Conservation (phyloP, 2,888 invertebrate genomes). For the Herminia tarsipennalis region DNA sequence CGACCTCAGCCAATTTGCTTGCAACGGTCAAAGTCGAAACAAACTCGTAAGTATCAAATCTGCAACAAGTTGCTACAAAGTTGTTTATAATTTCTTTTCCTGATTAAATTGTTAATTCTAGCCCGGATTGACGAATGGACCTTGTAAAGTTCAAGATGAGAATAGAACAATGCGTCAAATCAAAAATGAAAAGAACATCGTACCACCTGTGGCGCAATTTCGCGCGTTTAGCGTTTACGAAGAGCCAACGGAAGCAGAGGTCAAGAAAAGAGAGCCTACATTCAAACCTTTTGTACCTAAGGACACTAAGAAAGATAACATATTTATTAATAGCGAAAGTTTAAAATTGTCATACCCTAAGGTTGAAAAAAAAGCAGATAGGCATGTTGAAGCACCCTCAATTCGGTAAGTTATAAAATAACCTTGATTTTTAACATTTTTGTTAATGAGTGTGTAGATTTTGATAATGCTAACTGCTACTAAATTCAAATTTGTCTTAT, state of each 20-base stretch:
- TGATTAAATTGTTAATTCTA: conserved; percentile 47
- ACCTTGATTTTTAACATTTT: conserved; percentile 11
- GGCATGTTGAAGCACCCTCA: conserved; percentile 59
- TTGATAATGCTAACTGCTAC: no score
- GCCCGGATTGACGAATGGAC: conserved; percentile 77
- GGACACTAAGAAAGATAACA: conserved; percentile 69
- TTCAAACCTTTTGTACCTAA: conserved; percentile 77
- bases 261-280: conserved; percentile 74
- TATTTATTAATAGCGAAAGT: conserved; percentile 69
- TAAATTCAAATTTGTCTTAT: no score
- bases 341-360: conserved; percentile 67
- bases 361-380: conserved; percentile 65
- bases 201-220: conserved; percentile 89
- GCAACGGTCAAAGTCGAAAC: conserved; percentile 81
- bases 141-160: conserved; percentile 80
- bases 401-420: conserved; percentile 53
- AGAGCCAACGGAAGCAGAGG: conserved; percentile 78
- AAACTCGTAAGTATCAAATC: conserved; percentile 80
- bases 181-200: conserved; percentile 81
- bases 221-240: conserved; percentile 92
- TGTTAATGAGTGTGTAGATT: no score
- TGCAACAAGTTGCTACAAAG: background rate
- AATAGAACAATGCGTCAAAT: conserved; percentile 76
- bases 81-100: conserved; percentile 19
- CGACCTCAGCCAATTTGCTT: conserved; percentile 86